Evolutionary conservation across 2,113 vertebrate genomes (phyloP), one percentile per base, ranked within the genome.

Genomic region (Holacanthus passer): DNA sequence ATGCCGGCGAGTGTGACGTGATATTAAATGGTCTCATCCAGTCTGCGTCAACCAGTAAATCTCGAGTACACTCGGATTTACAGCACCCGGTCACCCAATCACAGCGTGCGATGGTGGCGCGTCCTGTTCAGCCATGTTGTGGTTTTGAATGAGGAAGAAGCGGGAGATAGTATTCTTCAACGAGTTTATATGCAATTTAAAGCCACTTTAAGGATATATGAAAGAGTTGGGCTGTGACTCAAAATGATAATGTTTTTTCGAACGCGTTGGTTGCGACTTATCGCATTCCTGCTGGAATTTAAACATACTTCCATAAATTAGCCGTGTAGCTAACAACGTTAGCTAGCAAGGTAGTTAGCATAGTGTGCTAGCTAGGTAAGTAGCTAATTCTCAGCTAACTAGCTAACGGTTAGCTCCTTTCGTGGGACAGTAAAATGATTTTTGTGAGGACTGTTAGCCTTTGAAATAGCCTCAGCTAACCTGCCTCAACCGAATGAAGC

Each of bases 111-210:
- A 87, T 82, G 76, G 68, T 87, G 1, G 14, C 11, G 69, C 35
- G 84, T 77, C 73, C 2, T 13, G 47, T 85, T 95, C 95, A 92
- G 94, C 95, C 95, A 96, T 96, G 95, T 95, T 96, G 94, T 95
- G 93, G 94, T 95, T 96, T 96, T 96, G 94, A 96, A 96, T 96
- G 89, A 96, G 95, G 95, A 96, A 96, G 95, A 96, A 95, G 95
- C 95, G 95, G 95, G 95, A 96, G 95, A 95, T 94, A 82, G 87
- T 94, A 80, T 87, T 90, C 84, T 91, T 88, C 84, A 91, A 86
- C 76, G 89, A 93, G 83, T 95, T 95, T 94, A 88, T 90, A 88
- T 82, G 39, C 39, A 53, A 69, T 91, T 87, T 88, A 82, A 80
- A 87, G 88, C 79, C 48, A 82, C 52, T 53, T 82, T 83, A 19